phyloP scores from a whole-genome alignment of 2,797 vertebrate genomes.

The Gymnocypris eckloni region DNA sequence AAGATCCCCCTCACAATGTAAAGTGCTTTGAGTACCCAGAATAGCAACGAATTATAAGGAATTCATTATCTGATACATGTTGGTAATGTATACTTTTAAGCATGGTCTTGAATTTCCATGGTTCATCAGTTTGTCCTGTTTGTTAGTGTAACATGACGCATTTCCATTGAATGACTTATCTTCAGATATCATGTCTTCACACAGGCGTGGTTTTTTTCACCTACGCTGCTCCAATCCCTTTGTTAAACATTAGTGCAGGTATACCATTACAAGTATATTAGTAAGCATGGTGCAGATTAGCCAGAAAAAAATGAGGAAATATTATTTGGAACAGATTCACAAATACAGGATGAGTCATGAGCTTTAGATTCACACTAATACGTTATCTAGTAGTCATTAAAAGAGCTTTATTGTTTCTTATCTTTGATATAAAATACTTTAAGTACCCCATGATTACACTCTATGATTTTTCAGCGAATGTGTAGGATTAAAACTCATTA shows the following conservation, averaged over 20 bases:
- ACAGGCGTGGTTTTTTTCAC: background rate
- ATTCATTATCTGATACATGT: too few relatives aligned
- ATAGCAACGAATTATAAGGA: too few relatives aligned
- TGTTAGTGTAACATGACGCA: background rate
- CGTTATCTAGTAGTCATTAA: background rate
- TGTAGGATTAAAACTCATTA: background rate
- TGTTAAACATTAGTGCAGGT: conserved; percentile 8
- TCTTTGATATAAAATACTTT: background rate
- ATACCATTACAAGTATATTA: background rate
- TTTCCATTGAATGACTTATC: background rate
- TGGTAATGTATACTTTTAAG: background rate
- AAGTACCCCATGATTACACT: background rate
- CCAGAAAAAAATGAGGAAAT: background rate
- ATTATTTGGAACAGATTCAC: background rate
- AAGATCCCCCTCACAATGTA: too few relatives aligned
- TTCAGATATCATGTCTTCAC: background rate
- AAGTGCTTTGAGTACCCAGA: too few relatives aligned
- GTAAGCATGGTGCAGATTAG: background rate
- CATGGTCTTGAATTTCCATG: background rate
- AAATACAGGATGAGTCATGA: background rate
- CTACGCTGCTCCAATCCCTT: background rate
- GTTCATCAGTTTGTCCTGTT: background rate
- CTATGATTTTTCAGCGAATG: background rate
- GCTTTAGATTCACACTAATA: background rate
- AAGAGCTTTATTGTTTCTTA: background rate